These are phyloP conservation scores for Dermochelys coriacea DNA, from an alignment of 2,797 vertebrate species.

Conservation along the genomic window DNA sequence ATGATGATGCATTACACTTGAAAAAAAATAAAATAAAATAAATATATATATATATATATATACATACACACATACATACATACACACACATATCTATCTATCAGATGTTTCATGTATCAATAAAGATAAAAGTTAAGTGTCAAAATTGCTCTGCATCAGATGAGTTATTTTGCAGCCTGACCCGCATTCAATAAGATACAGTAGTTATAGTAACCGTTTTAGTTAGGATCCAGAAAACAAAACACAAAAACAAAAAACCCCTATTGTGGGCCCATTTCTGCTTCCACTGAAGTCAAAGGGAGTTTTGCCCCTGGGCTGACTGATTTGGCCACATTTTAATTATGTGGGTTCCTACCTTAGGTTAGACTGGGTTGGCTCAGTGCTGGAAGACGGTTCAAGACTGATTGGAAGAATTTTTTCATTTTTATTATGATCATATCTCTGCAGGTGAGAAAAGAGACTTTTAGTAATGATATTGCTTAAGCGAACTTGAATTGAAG, in stretches of 20 bases:
- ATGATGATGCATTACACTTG: not conserved
- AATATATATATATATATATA: too few species aligned
- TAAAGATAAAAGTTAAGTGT: not conserved
- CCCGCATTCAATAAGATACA: not conserved
- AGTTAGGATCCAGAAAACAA: not conserved
- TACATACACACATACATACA: too few species aligned
- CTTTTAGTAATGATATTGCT: not conserved
- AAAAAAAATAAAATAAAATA: too few species aligned
- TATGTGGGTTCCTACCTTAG: slow-evolving; percentile 85
- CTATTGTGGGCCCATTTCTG: not conserved
- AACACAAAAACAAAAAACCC: too few species aligned
- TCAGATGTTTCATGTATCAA: fast-evolving
- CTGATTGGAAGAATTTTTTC: slow-evolving; percentile 95
- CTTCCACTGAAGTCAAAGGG: not conserved
- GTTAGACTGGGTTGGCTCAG: slow-evolving; percentile 89
- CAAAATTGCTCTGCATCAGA: not conserved
- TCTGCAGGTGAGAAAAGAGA: slow-evolving; percentile 80
- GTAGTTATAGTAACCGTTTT: not conserved
- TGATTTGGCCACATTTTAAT: not conserved
- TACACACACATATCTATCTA: too few species aligned
- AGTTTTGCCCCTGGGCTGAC: not conserved
- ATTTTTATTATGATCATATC: slow-evolving; percentile 93
- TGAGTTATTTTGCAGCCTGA: not conserved
- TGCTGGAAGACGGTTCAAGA: slow-evolving; percentile 94
- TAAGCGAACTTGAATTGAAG: not conserved